Conservation (phyloP, 2,888 invertebrate genomes). For the Phyto melanocephala region DNA sequence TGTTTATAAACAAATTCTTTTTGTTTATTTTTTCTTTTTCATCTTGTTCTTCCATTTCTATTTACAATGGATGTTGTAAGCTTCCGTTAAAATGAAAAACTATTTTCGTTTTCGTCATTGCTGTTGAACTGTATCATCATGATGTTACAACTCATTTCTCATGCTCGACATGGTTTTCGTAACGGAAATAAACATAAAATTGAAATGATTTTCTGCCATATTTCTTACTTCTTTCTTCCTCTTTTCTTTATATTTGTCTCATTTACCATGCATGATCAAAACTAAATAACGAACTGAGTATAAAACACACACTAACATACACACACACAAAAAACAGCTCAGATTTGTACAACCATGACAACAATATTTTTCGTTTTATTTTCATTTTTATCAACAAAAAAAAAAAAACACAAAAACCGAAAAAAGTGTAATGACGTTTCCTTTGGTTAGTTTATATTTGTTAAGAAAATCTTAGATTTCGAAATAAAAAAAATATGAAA, state of each 20-base stretch:
- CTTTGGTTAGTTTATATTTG: slow-evolving; percentile 30
- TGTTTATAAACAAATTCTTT: slow-evolving; percentile 7
- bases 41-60: not conserved
- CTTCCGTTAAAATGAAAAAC: slow-evolving; percentile 54
- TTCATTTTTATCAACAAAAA: slow-evolving; percentile 7
- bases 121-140: slow-evolving; percentile 9
- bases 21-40: not conserved
- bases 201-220: slow-evolving; percentile 61
- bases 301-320: not conserved
- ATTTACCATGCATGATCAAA: slow-evolving; percentile 57
- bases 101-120: slow-evolving; percentile 35
- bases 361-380: slow-evolving; percentile 27
- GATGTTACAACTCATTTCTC: slow-evolving; percentile 51
- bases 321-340: not conserved
- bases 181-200: slow-evolving; percentile 62
- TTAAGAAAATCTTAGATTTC: slow-evolving; percentile 46
- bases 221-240: slow-evolving; percentile 6
- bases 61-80: slow-evolving; percentile 33
- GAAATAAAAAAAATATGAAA: not conserved
- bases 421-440: slow-evolving; percentile 56
- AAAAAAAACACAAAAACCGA: not conserved
- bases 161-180: slow-evolving; percentile 61
- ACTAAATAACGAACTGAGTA: slow-evolving; percentile 32
- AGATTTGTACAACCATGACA: slow-evolving; percentile 39
- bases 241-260: slow-evolving; percentile 33